Base-by-base conservation (phyloP, 2,113 vertebrate genomes). In the Leptobrachium leishanense region DNA sequence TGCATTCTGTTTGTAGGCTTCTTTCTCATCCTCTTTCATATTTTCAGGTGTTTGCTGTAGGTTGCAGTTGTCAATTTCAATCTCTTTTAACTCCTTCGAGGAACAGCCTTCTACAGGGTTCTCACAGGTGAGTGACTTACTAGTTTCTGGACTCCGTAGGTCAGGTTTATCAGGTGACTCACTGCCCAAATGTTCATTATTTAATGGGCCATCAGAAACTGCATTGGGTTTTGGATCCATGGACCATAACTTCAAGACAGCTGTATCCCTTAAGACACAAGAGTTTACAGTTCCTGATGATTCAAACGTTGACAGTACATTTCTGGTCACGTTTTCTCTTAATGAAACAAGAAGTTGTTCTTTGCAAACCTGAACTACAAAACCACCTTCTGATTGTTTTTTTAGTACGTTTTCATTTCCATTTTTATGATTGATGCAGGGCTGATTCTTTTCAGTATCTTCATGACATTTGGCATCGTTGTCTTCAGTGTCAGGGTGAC, bases 361-460 rank as follows among this genome's bases (percentile, higher is more conserved):
- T 81, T 96, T 94, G 87, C 95, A 96, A 82, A 97, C 93, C 93
- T 97, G 89, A 88, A 96, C 96, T 89, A 95, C 93, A 71, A 96
- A 92, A 73, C 94, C 94, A 50, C 93, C 93, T 82, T 90, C 90
- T 3, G 90, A 83, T 20, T 91, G 88, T 86, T 74, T 81, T 90
- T 90, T 86, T 89, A 92, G 6, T 87, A 93, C 73, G 90, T 92
- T 77, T 85, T 86, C 83, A 41, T 74, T 74, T 9, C 44, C 40
- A 63, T 54, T 74, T 57, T 63, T 74, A 1, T 67, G 68, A 55
- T 76, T 77, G 7, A 43, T 74, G 31, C 41, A 9, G 1, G 39
- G 1, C 42, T 72, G 46, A 41, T 9, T 13, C 13, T 44, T 68
- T 66, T 77, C 75, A 68, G 53, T 3, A 20, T 31, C 66, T 64